Base-by-base conservation (phyloP, 2,888 invertebrate species). In the Cerceris rybyensis region DNA sequence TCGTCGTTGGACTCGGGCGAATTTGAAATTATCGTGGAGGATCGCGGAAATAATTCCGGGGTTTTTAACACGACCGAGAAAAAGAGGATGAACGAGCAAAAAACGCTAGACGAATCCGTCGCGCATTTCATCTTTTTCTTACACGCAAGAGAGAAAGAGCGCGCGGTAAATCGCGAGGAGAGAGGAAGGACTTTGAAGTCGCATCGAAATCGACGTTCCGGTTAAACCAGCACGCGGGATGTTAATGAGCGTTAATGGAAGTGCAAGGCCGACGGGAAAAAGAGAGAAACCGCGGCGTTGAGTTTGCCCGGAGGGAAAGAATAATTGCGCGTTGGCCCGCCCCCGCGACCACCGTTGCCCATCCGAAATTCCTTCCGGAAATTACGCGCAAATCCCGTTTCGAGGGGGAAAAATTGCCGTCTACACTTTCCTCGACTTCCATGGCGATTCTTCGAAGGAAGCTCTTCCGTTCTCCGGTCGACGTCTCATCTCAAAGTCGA, bases 181-280 rank as follows among this genome's bases (percentile, higher is more conserved):
- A 11, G 9, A 46, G 46, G 11, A 11, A 46, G 46, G 9, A 8
- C 43, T 66, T 67, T 43, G 49, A 9, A 50, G 49, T 39, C 43
- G 42, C 52, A 41, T 55, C 50, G 46, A 49, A 63, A 78, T 78
- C 78, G 78, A 77, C 55, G 70, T 57, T 82, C 63, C 71, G 67
- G 76, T 80, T 80, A 80, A 80, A 82, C 70, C 52, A 58, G 70
- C 68, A 72, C 63, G 28, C 65, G 68, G 64, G 67, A 82, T 83
- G 82, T 83, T 83, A 82, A 82, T 74, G 83, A 82, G 58, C 78
- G 78, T 83, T 83, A 81, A 83, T 72, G 71, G 50, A 43, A 46
- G 68, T 63, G 58, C 42, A 70, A 54, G 70, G 76, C 69, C 50
- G 63, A 42, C 42, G 39, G 28, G 41, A 17, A 64, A 43, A 9